Evolutionary conservation across 2,113 vertebrate genomes (phyloP).

Genomic region (Prochilodus magdalenae): DNA sequence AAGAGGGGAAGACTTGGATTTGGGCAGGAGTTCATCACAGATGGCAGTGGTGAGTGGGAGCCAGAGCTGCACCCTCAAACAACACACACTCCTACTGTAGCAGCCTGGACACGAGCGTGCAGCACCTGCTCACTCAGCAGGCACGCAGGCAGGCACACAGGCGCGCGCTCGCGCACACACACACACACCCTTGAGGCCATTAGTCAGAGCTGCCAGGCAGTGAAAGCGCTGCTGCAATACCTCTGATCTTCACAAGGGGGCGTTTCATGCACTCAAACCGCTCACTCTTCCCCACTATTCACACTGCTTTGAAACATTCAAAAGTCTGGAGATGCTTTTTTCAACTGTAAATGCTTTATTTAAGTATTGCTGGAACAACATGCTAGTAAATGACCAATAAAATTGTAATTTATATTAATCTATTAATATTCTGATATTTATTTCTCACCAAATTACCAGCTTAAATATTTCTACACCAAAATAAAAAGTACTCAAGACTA

Average conservation of each 20-base stretch:
- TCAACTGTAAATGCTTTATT: too few relatives aligned
- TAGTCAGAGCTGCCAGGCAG: not conserved
- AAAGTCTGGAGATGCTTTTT: too few relatives aligned
- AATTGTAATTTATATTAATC: too few relatives aligned
- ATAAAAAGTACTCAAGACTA: too few relatives aligned
- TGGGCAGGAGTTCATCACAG: slow-evolving; percentile 56
- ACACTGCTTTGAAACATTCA: too few relatives aligned
- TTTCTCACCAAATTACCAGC: too few relatives aligned
- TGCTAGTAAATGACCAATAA: too few relatives aligned
- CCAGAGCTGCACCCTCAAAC: slow-evolving; percentile 52
- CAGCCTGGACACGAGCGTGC: slow-evolving; percentile 49
- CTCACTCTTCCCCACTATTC: too few relatives aligned
- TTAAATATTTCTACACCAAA: too few relatives aligned
- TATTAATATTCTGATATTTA: too few relatives aligned
- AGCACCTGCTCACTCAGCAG: slow-evolving; percentile 63
- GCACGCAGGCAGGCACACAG: slow-evolving; percentile 33
- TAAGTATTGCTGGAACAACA: too few relatives aligned
- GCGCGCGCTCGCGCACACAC: too few relatives aligned
- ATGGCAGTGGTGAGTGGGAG: slow-evolving; percentile 48
- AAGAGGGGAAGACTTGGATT: slow-evolving; percentile 38
- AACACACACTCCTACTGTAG: slow-evolving; percentile 54
- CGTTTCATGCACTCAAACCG: not conserved
- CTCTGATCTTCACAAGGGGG: slow-evolving; percentile 63
- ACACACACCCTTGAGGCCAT: not conserved
- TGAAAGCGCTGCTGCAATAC: slow-evolving; percentile 22